Evolutionary conservation across 2,797 vertebrate genomes (phyloP), one percentile per base, ranked within the genome.

Genomic region (Sorex maritimensis): DNA sequence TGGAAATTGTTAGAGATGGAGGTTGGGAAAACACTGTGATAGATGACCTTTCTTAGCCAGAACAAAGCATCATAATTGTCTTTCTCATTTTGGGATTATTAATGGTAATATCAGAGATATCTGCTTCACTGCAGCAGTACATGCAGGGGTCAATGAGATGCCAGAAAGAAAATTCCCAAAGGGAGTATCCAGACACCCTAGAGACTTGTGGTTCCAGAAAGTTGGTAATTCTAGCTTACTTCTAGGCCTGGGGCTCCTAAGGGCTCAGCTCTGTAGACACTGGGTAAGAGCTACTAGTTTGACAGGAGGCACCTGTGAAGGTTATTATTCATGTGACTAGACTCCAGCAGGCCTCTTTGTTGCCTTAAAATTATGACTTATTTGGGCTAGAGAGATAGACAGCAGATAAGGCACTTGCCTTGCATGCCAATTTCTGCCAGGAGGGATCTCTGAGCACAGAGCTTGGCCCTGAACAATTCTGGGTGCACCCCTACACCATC

Each of bases 131-230:
- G 13, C 28, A 19, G 28, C 26, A 28, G 26, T 15, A 6, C 69
- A 82, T 72, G 6, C 26, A 69, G 91, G 84, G 74, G 23, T 68
- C 30, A 1, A 2, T 38, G 72, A 93, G 41, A 44, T 94, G 96
- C 88, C 90, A 92, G 61, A 74, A 69, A 94, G 85, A 93, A 94
- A 92, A 94, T 93, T 96, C 96, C 90, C 73, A 44, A 79, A 87
- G 67, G 83, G 73, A 92, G 74, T 88, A 78, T 41, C 86, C 81
- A 63, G 12, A 81, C 85, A 65, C 88, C 83, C 65, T 23, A 88
- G 82, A 90, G 83, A 55, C 55, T 3, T 30, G 63, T 80, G 65
- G 81, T 68, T 95, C 84, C 74, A 38, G 68, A 75, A 91, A 86
- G 49, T 78, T 4, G 61, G 38, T 91, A 69, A 49, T 46, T 67